Evolutionary conservation across 37 sponge, comb jelly and placozoan genomes (phyloP).

Genomic region (Beroe ovata): DNA sequence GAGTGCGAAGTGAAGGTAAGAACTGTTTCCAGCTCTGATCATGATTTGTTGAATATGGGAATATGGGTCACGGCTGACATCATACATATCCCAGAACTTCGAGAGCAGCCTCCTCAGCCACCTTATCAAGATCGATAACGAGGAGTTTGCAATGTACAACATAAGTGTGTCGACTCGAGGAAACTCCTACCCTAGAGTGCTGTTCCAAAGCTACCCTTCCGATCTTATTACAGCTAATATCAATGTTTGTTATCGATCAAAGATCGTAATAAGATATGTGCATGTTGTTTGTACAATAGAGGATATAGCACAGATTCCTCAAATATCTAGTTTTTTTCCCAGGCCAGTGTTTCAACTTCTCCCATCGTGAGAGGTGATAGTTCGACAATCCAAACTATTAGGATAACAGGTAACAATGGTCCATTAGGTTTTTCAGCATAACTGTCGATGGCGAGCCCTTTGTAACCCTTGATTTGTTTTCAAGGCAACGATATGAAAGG

Average conservation of each 20-base stretch:
- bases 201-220: background rate
- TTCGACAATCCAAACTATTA: background rate
- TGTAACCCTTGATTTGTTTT: background rate
- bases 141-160: background rate
- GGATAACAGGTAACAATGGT: background rate
- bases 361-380: background rate
- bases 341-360: background rate
- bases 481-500: slow-evolving; percentile 1
- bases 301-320: no score
- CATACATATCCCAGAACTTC: no score
- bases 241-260: no score
- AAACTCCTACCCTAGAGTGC: background rate
- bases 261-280: no score
- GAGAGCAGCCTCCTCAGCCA: background rate
- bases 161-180: background rate
- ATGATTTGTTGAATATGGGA: no score
- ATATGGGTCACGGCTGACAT: no score
- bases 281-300: no score
- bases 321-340: background rate
- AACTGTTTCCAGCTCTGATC: no score
- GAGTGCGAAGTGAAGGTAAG: background rate
- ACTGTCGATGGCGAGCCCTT: no score
- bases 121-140: background rate
- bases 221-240: no score
- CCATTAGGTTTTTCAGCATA: no score